Base-by-base conservation (phyloP, 2,888 invertebrate genomes). In the Drosophila infuscata region DNA sequence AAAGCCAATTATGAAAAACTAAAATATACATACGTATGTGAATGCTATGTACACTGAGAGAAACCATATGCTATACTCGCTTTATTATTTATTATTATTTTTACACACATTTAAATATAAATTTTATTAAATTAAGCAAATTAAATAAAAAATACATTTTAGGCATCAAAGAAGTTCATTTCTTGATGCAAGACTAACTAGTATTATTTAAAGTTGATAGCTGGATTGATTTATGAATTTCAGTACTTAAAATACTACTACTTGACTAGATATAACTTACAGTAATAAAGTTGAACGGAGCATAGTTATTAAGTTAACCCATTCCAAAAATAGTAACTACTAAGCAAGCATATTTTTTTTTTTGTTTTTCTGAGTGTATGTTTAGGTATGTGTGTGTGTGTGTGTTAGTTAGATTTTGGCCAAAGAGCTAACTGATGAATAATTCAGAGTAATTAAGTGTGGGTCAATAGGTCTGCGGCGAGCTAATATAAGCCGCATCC, bases 401-500 rank as follows among this genome's bases (percentile, higher is more conserved):
- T 29, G 35, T 38, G 33, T 36, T 17, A 6, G 46, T 43, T 33
- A 30, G 30, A 33, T 35, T 60, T 60, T 51, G 49, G 49, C 49
- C 36, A 51, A 38, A 38, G 11, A 29, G 29, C 29, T 17, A 29
- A 35, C 75, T 81, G 74, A 86, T 86, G 83, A 87, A 88, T 86
- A 81, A 87, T 88, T 82, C 89, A 87, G 77, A 70, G 82, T 75
- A 87, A 87, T 84, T 89, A 82, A 52, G 68, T 75, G 64, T 78
- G 83, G 89, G 89, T 90, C 90, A 90, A 87, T 87, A 75, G 83
- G 80, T 82, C 33, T 51, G 61, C 49, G 46, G 71, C 81, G 80
- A 91, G 76, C 79, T 91, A 82, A 91, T 91, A 92, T 80, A 91
- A 92, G 91, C 48, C 46, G 78, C 59, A 33, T 61, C 43, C 33